Conservation (phyloP, 2,888 invertebrate species). For the Ornithoptera alexandrae region DNA sequence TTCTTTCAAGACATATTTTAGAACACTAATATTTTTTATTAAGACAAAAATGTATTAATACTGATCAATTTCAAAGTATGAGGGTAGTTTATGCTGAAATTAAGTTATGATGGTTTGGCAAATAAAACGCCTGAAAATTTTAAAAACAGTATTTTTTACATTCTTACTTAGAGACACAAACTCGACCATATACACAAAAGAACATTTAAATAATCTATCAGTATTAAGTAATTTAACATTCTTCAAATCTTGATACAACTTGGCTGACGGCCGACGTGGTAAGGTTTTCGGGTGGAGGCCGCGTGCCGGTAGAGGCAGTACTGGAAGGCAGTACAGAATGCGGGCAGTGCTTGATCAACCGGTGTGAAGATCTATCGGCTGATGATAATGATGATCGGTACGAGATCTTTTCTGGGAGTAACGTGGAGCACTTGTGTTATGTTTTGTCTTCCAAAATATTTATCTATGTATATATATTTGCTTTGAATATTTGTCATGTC, state of each 20-base stretch:
- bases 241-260: slow-evolving; percentile 50
- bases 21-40: too few species aligned
- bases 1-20: too few species aligned
- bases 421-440: too few species aligned
- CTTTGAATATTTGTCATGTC: too few species aligned
- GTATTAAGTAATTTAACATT: slow-evolving; percentile 55
- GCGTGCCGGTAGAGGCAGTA: neutral
- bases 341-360: too few species aligned
- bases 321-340: neutral
- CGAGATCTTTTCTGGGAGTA: too few species aligned
- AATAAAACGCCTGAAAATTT: slow-evolving; percentile 50
- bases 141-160: slow-evolving; percentile 61
- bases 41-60: too few species aligned
- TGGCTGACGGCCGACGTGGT: slow-evolving; percentile 41
- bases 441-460: too few species aligned
- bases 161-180: slow-evolving; percentile 50
- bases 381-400: too few species aligned
- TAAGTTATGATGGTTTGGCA: neutral
- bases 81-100: neutral
- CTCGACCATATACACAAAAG: slow-evolving; percentile 65
- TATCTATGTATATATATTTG: too few species aligned
- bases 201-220: slow-evolving; percentile 64
- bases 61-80: too few species aligned
- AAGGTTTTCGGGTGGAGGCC: neutral
- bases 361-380: too few species aligned